Conservation (phyloP, 2,113 vertebrate genomes). For the Seriola quinqueradiata region DNA sequence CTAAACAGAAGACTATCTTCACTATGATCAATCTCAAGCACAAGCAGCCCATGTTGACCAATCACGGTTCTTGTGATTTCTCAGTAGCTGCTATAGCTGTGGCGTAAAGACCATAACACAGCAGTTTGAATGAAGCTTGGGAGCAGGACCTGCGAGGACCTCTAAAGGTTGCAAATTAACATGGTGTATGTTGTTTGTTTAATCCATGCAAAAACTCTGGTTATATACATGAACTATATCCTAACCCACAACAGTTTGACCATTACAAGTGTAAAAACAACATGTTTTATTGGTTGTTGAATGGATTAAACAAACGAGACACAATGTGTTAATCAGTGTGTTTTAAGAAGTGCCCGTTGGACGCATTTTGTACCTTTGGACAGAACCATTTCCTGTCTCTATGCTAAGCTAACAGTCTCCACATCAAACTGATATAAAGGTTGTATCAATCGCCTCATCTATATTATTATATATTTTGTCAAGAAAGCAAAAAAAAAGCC, state of each 20-base stretch:
- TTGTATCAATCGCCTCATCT: neutral
- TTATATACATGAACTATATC: too few relatives aligned
- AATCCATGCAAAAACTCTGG: too few relatives aligned
- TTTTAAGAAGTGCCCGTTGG: neutral
- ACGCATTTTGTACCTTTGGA: neutral
- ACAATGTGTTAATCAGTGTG: neutral
- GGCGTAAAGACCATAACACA: neutral
- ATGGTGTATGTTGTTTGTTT: too few relatives aligned
- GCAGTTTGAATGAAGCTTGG: neutral
- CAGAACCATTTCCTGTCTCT: neutral
- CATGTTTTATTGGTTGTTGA: too few relatives aligned
- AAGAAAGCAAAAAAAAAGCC: neutral
- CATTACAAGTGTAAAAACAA: too few relatives aligned
- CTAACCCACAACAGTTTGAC: too few relatives aligned
- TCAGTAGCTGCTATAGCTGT: neutral
- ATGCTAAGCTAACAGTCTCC: neutral
- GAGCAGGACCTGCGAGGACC: too few relatives aligned
- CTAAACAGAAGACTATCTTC: neutral
- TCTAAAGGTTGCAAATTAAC: neutral
- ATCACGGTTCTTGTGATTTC: neutral
- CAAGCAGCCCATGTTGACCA: neutral
- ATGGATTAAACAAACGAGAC: neutral
- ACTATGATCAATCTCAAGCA: neutral
- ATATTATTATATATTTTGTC: too few relatives aligned
- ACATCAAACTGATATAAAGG: neutral